Base-by-base conservation (phyloP, 2,888 invertebrate species). In the Tolmerus cingulatus region DNA sequence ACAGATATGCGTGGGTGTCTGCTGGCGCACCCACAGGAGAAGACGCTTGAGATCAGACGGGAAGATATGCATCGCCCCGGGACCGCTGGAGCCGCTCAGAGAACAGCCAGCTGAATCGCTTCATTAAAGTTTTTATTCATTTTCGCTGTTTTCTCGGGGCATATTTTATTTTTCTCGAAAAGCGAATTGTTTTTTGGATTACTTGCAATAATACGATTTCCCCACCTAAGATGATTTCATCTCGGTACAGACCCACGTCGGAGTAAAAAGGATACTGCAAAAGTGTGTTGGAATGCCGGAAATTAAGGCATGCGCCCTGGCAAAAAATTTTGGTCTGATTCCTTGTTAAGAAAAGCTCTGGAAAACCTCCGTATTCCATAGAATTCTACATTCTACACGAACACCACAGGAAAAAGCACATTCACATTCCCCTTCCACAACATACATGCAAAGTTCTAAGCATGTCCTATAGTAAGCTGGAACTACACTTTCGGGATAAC, bases 1-100 rank as follows among this genome's bases (percentile, higher is more conserved):
- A 92, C 92, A 92, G 90, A 90, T 89, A 88, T 91, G 91, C 92
- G 92, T 92, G 92, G 92, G 92, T 91, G 92, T 92, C 92, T 91
- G 91, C 91, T 86, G 88, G 88, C 88, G 88, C 87, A 88, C 88
- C 87, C 88, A 87, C 87, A 87, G 87, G 87, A 87, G 74, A 81
- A 81, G 66, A 8, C 19, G 66, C 12, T 27, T 14, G 9, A 23
- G 66, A 66, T 66, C 66, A 66, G 66, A 74, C 43, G 46, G 27
- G 23, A 23, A 79, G 46, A 79, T 37, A 76, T 76, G 34, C 40
- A 40, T 16, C 37, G 34, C 30, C 40, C 40, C 14, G 66, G 66
- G 40, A 30, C 76, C 34, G 4, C 76, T 76, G 40, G 40, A 40
- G 27, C 30, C 27, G 76, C 76, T 76, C 66, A 27, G 27, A 66